Conservation (phyloP, 2,888 invertebrate genomes). For the Oligia latruncula region DNA sequence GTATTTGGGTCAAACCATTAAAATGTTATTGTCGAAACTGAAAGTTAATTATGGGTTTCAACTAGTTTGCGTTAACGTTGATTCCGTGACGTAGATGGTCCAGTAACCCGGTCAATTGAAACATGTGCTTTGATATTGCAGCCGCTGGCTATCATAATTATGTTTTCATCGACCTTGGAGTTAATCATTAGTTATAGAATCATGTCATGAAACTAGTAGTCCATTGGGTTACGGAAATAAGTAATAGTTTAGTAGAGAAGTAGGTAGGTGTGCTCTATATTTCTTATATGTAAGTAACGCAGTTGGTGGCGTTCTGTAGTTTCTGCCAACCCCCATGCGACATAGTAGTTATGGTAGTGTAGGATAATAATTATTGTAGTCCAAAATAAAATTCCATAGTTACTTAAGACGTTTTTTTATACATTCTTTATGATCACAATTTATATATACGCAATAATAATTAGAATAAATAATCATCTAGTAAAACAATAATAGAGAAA, state of each 20-base stretch:
- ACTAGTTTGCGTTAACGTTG: conserved; percentile 12
- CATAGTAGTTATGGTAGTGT: too few species aligned
- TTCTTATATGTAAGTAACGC: neutral
- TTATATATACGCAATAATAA: neutral
- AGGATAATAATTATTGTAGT: neutral
- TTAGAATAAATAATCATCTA: neutral
- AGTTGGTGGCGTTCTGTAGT: neutral
- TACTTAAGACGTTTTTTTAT: neutral
- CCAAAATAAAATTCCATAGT: neutral
- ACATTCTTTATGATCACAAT: neutral
- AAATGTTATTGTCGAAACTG: conserved; percentile 43
- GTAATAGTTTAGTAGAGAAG: neutral
- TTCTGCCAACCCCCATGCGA: neutral
- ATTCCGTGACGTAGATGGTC: neutral
- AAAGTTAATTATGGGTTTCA: conserved; percentile 48
- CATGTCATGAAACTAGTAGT: neutral
- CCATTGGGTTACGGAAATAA: neutral
- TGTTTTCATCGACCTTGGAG: conserved; percentile 35
- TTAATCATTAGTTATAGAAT: neutral
- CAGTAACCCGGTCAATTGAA: conserved; percentile 24
- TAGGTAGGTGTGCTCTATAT: neutral
- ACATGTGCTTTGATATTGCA: conserved; percentile 18
- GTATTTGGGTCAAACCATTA: conserved; percentile 54
- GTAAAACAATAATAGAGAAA: neutral
- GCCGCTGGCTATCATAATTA: conserved; percentile 27